Base-by-base conservation (phyloP, 1,140 invertebrate genomes). In the Sycophila sp. region DNA sequence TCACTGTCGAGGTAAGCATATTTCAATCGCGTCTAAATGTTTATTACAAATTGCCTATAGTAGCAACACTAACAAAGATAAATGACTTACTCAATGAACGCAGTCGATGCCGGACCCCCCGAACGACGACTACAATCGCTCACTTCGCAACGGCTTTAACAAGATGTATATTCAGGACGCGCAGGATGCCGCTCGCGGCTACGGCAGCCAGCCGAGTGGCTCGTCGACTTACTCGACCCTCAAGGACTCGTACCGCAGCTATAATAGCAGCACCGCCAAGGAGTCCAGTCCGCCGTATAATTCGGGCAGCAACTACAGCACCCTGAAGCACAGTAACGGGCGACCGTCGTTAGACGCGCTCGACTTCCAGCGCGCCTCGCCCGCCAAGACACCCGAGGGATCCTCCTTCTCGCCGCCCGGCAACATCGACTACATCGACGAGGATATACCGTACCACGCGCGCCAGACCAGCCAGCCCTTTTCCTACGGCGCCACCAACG, bases 371-470 rank as follows among this genome's bases (percentile, higher is more conserved):
- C 69, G 78, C 10, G 80, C 78, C 17, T 64, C 75, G 22, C 28
- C 76, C 30, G 76, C 76, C n/a, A 70, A 74, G 73, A 72, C 79
- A 73, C 15, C 75, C 17, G 17, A 47, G 19, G 17, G 19, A 76
- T 79, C 82, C 3, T 82, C 84, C 1, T 85, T 84, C 47, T 84
- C 83, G 6, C 82, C 83, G 2, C 75, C 77, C 3, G 83, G 81
- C 1, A 82, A 84, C 17, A 84, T 85, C 40, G 83, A 85, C 72
- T 83, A 77, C 62, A 87, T 87, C 69, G 88, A 89, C 74, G 87
- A 88, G 59, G 88, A 91, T 76, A 92, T 93, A 76, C 93, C 94
- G 28, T 96, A 95, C 82, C 94, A 95, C 89, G 93, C 94, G 65
- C 86, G 93, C 55, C 89, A 92, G 58, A 92, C 93, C 81, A 92